A percentile compares a stretch with the other conserved stretches of the same genome.
Conservation (phyloP, 1,140 invertebrate genomes). For the Drosophila neocordata region DNA sequence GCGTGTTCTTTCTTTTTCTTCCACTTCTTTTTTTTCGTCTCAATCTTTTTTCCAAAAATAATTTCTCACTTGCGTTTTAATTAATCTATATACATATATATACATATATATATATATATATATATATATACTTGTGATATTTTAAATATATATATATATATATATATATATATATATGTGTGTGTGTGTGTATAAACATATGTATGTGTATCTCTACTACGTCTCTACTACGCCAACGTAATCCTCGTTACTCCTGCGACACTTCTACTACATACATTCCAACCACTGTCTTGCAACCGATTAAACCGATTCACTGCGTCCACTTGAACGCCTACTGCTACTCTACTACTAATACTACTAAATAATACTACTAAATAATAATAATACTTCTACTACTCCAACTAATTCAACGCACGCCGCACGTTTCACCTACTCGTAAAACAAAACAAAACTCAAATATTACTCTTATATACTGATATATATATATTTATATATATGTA, state of each 20-base stretch:
- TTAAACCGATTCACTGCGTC: neutral
- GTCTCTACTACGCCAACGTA: constrained; percentile 8
- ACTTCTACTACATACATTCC: neutral
- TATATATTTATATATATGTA: neutral
- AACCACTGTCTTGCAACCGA: neutral
- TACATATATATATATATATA: constrained; percentile 16
- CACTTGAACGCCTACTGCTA: constrained; percentile 1
- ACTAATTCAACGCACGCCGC: constrained; percentile 8
- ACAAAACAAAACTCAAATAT: neutral
- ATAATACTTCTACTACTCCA: neutral
- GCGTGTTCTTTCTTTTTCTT: constrained; percentile 70
- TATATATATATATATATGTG: constrained; percentile 19
- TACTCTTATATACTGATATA: neutral
- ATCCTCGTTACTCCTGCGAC: neutral
- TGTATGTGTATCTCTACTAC: neutral
- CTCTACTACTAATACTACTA: neutral
- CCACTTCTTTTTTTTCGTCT: constrained; percentile 51
- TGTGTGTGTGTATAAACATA: neutral
- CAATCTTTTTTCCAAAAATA: constrained; percentile 19
- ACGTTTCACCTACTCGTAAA: constrained; percentile 8
- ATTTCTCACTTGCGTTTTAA: constrained; percentile 31
- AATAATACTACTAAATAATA: neutral
- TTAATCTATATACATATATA: constrained; percentile 34
- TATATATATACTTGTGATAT: neutral
- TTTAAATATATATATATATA: constrained; percentile 8